Conservation (phyloP, 1,140 invertebrate species). For the Anastatus disparis region DNA sequence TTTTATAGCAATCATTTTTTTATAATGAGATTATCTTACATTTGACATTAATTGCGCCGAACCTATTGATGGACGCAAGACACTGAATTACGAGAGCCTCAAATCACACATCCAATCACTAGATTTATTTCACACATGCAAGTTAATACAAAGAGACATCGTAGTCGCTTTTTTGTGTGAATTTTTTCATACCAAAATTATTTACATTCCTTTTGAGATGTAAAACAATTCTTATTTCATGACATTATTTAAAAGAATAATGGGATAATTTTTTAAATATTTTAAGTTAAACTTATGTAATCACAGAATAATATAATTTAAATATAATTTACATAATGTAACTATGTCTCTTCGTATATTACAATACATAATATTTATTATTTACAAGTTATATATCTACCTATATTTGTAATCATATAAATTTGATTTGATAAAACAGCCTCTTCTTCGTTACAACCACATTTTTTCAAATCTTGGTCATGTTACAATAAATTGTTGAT, state of each 20-base stretch:
- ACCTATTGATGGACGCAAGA: conserved; percentile 32
- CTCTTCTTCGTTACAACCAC: conserved; percentile 50
- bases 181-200: conserved; percentile 33
- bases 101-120: conserved; percentile 48
- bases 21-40: conserved; percentile 36
- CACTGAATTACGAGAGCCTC: conserved; percentile 42
- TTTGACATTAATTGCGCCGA: conserved; percentile 33
- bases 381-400: conserved; percentile 51
- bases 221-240: conserved; percentile 25
- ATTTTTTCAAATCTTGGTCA: conserved; percentile 32
- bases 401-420: conserved; percentile 53
- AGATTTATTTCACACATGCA: conserved; percentile 49
- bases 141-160: conserved; percentile 50
- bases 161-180: conserved; percentile 36
- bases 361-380: conserved; percentile 40
- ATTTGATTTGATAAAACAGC: conserved; percentile 64
- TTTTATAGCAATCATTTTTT: conserved; percentile 14
- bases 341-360: conserved; percentile 37
- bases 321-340: conserved; percentile 54
- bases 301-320: conserved; percentile 64
- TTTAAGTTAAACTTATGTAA: conserved; percentile 50
- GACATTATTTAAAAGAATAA: conserved; percentile 10
- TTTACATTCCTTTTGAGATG: conserved; percentile 11
- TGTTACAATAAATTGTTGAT: conserved; percentile 23
- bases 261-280: conserved; percentile 33